Evolutionary conservation across 2,797 vertebrate genomes (phyloP).

Genomic region (Varecia variegata): DNA sequence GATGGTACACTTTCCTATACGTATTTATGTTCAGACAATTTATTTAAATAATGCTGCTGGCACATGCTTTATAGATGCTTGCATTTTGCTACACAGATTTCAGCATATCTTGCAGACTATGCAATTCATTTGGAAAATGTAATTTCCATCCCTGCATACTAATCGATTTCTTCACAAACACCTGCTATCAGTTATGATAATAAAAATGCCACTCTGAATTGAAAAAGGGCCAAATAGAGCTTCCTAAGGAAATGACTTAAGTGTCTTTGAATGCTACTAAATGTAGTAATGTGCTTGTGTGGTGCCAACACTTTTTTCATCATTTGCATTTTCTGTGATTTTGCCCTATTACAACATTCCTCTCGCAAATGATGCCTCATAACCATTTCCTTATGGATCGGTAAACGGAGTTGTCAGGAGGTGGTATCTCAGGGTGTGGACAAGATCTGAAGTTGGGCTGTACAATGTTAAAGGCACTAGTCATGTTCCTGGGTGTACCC

Average conservation of each 20-base stretch:
- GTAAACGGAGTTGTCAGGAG: not conserved
- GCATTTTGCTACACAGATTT: conserved; percentile 85
- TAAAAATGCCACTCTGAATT: conserved; percentile 90
- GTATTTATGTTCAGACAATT: conserved; percentile 81
- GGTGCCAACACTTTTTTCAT: conserved; percentile 80
- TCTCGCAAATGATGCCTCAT: conserved; percentile 65
- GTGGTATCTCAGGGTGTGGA: not conserved
- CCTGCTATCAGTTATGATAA: conserved; percentile 91
- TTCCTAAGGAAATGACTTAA: conserved; percentile 89
- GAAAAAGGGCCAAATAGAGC: conserved; percentile 87
- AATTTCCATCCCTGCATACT: conserved; percentile 90
- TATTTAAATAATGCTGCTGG: conserved; percentile 83
- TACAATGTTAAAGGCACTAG: not conserved
- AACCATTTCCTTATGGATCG: conserved; percentile 36
- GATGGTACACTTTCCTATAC: conserved; percentile 75
- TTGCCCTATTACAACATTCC: conserved; percentile 74
- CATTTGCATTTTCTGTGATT: conserved; percentile 84
- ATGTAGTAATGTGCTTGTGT: conserved; percentile 84
- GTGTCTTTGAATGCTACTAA: conserved; percentile 87
- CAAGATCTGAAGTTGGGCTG: not conserved
- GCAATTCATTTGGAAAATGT: conserved; percentile 89
- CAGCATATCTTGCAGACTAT: conserved; percentile 85
- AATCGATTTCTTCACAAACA: conserved; percentile 90
- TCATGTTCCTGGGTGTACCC: not conserved
- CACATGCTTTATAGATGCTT: conserved; percentile 83